Evolutionary conservation across 2,888 invertebrate species (phyloP).

Genomic region (Calameuta filiformis): DNA sequence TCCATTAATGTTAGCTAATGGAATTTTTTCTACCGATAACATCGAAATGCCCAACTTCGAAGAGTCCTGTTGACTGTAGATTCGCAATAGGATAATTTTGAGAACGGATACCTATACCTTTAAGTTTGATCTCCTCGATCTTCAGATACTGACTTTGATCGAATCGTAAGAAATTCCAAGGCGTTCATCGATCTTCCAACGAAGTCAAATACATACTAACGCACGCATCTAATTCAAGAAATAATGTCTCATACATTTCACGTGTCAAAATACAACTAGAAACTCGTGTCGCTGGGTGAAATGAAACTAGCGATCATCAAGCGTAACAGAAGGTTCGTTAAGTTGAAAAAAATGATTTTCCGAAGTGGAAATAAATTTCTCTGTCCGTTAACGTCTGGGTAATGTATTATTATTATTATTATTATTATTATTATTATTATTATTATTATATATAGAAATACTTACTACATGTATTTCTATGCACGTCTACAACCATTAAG

Average conservation of each 20-base stretch:
- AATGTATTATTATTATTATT: too few species aligned
- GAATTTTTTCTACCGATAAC: background rate
- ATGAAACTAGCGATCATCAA: background rate
- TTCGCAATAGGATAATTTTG: background rate
- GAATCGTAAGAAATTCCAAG: background rate
- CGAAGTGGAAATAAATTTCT: background rate
- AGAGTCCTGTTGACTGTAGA: background rate
- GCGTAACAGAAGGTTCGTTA: background rate
- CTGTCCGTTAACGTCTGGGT: background rate
- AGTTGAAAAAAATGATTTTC: background rate
- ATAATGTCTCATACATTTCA: too few species aligned
- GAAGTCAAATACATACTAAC: background rate
- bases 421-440: too few species aligned
- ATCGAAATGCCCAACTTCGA: background rate
- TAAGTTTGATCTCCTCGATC: background rate
- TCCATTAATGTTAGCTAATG: background rate
- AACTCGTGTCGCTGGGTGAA: background rate
- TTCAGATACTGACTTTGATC: background rate
- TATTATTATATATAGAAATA: too few species aligned
- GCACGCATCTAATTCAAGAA: too few species aligned
- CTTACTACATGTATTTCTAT: too few species aligned
- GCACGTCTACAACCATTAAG: too few species aligned
- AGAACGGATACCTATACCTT: background rate
- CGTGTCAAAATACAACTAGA: background rate
- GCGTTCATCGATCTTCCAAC: background rate